These are phyloP conservation scores for Gobio occitaniae DNA, from an alignment of 2,797 vertebrate genomes.

Conservation along the genomic window DNA sequence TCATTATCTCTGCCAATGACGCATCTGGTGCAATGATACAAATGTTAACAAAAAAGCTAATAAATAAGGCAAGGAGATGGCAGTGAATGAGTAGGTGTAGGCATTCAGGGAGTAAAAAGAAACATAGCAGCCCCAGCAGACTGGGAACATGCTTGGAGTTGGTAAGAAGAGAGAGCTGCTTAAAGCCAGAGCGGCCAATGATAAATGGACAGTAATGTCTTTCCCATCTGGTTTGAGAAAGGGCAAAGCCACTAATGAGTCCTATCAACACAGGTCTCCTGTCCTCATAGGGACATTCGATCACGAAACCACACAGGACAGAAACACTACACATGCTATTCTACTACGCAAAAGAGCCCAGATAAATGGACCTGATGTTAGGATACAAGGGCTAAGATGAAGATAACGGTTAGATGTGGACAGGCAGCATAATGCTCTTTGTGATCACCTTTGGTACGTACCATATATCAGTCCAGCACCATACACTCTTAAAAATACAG, in stretches of 20 bases:
- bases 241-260: conserved; percentile 70
- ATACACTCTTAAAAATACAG: too few relatives aligned
- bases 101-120: conserved; percentile 64
- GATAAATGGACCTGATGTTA: conserved; percentile 39
- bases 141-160: conserved; percentile 58
- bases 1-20: conserved; percentile 49
- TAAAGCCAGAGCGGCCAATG: conserved; percentile 72
- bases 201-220: conserved; percentile 79
- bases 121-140: conserved; percentile 35
- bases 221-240: conserved; percentile 72
- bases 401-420: conserved; percentile 41
- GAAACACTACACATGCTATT: conserved; percentile 41
- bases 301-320: conserved; percentile 47
- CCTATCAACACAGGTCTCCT: conserved; percentile 67
- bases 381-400: conserved; percentile 37
- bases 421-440: conserved; percentile 11
- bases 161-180: conserved; percentile 72
- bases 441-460: neutral
- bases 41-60: conserved; percentile 57
- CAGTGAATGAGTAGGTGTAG: conserved; percentile 65
- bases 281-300: conserved; percentile 55
- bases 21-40: conserved; percentile 43
- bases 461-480: neutral
- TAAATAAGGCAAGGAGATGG: conserved; percentile 72
- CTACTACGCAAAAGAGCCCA: conserved; percentile 10